phyloP scores from a whole-genome alignment of 1,140 invertebrate genomes.

The Papilio polytes region DNA sequence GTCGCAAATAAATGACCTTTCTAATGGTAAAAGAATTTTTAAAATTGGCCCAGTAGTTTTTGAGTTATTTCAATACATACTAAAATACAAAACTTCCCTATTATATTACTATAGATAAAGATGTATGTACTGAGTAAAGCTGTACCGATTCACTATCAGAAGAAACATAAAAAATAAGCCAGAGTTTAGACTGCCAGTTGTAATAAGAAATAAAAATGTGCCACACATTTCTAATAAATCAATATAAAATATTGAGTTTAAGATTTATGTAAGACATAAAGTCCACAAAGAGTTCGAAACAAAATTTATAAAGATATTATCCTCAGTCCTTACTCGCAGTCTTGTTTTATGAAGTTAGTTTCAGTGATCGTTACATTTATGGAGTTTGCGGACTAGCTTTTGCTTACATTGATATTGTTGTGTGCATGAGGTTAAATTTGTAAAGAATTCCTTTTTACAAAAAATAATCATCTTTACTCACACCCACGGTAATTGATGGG shows the following conservation, averaged over 20 bases:
- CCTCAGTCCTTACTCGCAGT: constrained; percentile 11
- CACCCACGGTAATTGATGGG: no score
- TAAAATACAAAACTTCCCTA: no score
- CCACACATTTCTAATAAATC: background rate
- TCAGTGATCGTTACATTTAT: constrained; percentile 24
- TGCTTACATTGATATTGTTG: background rate
- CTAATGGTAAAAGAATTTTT: no score
- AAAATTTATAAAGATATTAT: constrained; percentile 30
- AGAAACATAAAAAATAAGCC: no score
- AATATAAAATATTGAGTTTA: constrained; percentile 3
- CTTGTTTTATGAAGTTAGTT: constrained; percentile 27
- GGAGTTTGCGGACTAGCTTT: background rate
- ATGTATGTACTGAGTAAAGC: no score
- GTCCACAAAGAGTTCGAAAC: constrained; percentile 18
- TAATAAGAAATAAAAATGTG: background rate
- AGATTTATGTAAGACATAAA: constrained; percentile 24
- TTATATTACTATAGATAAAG: no score
- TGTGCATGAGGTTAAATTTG: background rate
- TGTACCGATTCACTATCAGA: no score
- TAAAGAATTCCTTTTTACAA: no score
- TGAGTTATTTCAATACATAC: no score
- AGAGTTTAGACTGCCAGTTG: background rate
- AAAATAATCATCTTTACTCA: no score
- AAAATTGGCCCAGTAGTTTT: no score
- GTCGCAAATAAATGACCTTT: no score